phyloP scores from a whole-genome alignment of 2,888 invertebrate species.

The Eulithis prunata region DNA sequence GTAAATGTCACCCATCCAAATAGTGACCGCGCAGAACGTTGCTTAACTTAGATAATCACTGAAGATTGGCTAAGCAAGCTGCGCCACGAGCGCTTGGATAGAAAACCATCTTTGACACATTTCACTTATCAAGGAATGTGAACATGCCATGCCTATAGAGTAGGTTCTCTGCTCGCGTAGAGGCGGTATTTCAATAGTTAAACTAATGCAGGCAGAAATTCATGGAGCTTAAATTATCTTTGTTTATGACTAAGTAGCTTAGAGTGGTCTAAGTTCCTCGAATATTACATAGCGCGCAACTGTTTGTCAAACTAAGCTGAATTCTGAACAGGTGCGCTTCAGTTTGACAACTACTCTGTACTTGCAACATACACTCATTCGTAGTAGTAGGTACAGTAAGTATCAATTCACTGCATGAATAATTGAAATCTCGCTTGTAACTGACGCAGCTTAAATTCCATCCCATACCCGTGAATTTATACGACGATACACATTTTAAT shows the following conservation, averaged over 20 bases:
- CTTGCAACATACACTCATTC: not conserved
- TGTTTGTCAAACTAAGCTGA: not conserved
- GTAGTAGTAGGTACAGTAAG: not conserved
- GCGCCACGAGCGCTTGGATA: too few species aligned
- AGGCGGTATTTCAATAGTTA: too few species aligned
- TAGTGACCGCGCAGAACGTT: too few species aligned
- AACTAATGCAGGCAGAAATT: too few species aligned
- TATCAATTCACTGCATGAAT: conserved; percentile 5
- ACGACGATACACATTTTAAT: not conserved
- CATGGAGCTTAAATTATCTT: not conserved
- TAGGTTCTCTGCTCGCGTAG: too few species aligned
- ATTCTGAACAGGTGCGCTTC: not conserved
- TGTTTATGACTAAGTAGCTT: not conserved
- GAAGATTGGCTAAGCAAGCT: too few species aligned
- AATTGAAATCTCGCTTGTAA: conserved; percentile 7
- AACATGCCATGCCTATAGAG: too few species aligned
- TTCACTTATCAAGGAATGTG: too few species aligned
- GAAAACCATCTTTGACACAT: too few species aligned
- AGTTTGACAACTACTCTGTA: not conserved
- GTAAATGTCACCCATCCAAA: too few species aligned
- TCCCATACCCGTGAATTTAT: not conserved
- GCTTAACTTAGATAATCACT: too few species aligned
- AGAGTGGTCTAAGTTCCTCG: not conserved
- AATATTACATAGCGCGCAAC: not conserved
- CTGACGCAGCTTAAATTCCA: conserved; percentile 5